A percentile compares a stretch with the other conserved stretches of the same genome.
phyloP scores from a whole-genome alignment of 2,113 vertebrate genomes.

The Amphiprion ocellaris region DNA sequence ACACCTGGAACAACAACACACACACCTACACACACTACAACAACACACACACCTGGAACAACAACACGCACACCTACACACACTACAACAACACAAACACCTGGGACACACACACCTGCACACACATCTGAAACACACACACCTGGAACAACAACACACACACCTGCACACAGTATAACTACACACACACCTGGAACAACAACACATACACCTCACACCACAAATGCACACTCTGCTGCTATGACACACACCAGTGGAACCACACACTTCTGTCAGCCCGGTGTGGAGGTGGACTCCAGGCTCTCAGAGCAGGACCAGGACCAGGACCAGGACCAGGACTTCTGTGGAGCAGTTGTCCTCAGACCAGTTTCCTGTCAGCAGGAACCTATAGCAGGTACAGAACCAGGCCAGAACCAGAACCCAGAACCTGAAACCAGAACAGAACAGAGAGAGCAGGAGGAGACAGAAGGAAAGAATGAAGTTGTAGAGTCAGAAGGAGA shows the following conservation, averaged over 20 bases:
- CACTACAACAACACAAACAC: too few species aligned
- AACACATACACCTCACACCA: neutral
- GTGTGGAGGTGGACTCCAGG: constrained; percentile 52
- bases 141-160: neutral
- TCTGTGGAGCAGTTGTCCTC: constrained; percentile 21
- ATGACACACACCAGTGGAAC: neutral
- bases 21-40: constrained; percentile 10
- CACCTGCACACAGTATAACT: neutral
- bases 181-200: neutral
- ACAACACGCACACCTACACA: constrained; percentile 16
- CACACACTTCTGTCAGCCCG: constrained; percentile 24
- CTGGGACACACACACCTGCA: neutral
- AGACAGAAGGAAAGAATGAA: neutral
- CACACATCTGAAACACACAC: neutral
- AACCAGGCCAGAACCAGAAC: neutral
- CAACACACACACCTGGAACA: neutral
- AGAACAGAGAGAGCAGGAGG: neutral
- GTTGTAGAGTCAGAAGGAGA: too few species aligned
- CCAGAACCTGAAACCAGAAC: neutral
- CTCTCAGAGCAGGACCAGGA: constrained; percentile 53
- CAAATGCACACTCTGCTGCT: neutral
- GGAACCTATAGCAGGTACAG: constrained; percentile 22
- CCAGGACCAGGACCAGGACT: constrained; percentile 24
- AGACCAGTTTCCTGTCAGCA: neutral
- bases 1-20: neutral